Conservation (phyloP, 2,888 invertebrate species). For the Acrobeloides nanus region DNA sequence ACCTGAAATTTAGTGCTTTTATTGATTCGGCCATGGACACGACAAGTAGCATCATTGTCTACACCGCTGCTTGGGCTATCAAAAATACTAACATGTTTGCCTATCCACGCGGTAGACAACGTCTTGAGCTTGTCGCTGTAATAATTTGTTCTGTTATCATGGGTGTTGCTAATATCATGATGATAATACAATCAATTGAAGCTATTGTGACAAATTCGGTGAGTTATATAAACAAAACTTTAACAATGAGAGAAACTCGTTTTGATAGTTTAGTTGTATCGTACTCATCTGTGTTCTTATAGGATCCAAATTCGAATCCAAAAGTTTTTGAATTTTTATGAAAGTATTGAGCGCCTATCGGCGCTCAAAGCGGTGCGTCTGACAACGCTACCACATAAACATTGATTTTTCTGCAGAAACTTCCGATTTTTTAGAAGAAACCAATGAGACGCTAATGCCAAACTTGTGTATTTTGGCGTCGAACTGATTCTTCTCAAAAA, state of each 20-base stretch:
- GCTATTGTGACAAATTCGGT: conserved; percentile 31
- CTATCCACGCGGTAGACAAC: conserved; percentile 37
- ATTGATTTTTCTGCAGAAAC: too few species aligned
- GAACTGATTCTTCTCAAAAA: too few species aligned
- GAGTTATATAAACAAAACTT: too few species aligned
- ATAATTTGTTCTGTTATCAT: conserved; percentile 57
- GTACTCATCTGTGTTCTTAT: too few species aligned
- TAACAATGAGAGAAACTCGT: too few species aligned
- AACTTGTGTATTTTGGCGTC: too few species aligned
- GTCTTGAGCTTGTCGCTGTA: conserved; percentile 57
- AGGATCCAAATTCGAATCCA: too few species aligned
- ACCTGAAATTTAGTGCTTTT: conserved; percentile 54
- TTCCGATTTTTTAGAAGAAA: too few species aligned
- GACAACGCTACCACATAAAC: too few species aligned
- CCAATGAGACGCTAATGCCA: too few species aligned
- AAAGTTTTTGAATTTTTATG: not conserved
- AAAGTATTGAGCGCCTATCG: too few species aligned
- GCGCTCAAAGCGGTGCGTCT: not conserved
- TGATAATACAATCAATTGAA: conserved; percentile 55
- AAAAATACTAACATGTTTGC: conserved; percentile 40
- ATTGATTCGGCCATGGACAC: conserved; percentile 59
- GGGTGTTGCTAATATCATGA: conserved; percentile 53
- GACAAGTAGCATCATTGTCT: conserved; percentile 54
- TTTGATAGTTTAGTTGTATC: too few species aligned
- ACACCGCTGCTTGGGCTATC: conserved; percentile 33